Evolutionary conservation across 2,797 vertebrate species (phyloP), one percentile per base, ranked within the genome.

Genomic region (Chloroceryle inda): DNA sequence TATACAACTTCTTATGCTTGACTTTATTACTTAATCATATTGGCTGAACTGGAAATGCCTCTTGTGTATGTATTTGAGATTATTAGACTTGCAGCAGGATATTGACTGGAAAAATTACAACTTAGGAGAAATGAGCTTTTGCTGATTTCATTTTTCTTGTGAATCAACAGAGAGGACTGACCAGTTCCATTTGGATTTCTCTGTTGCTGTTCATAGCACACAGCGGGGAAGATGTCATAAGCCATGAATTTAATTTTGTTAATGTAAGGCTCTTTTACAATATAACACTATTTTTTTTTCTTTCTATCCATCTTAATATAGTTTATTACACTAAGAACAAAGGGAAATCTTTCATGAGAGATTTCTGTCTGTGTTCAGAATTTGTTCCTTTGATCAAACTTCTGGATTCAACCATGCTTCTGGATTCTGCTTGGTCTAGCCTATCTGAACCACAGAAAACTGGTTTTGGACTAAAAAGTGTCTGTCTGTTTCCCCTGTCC

Each of bases 11-110:
- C 80, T 86, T 85, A 77, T 38, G 68, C 55, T 27, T 68, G 45
- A 37, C 42, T 83, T 95, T 96, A 95, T 95, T 93, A 85, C 62
- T 94, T 94, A 82, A 91, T 92, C 86, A 69, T 71, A 61, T 71
- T 56, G 45, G 16, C 58, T 92, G 68, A 77, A 63, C 69, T 94
- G 53, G 72, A 92, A 92, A 96, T 88, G 50, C 40, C 94, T 91
- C 88, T 89, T 83, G 90, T 92, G 92, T 75, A 78, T 40, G 9
- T 72, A 62, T 84, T 81, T 50, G 24, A 77, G 81, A 92, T 91
- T 33, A 96, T 97, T 88, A 95, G 80, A 93, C 79, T 92, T 79
- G 61, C 53, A 93, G 74, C 14, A 75, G 92, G 81, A 93, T 80
- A 94, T 67, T 95, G 90, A 85, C 88, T 93, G 55, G 63, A 93